Evolutionary conservation across 2,113 vertebrate genomes (phyloP), one percentile per base, ranked within the genome.

Genomic region (Dipodomys spectabilis): DNA sequence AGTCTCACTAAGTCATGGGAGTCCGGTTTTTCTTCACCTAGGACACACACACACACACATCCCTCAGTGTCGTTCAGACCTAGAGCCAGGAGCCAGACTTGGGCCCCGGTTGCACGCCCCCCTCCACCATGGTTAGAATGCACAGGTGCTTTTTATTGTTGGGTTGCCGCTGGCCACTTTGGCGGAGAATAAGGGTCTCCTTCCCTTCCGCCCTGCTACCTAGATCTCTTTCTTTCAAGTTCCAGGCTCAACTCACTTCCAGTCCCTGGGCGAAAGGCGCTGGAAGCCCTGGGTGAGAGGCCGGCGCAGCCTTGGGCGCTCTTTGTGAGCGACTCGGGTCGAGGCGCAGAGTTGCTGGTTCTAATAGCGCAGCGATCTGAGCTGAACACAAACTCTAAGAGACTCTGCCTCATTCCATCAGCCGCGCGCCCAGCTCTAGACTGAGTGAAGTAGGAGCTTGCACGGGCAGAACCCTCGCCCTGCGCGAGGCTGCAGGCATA

Each of bases 321-420:
- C 75, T 77, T 68, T 64, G 25, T 9, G 67, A 77, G 72, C 45
- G 45, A 73, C 32, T 91, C 67, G 67, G 12, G 69, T 68, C 19
- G 28, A 25, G 82, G 32, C 65, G 73, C 73, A 6, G 88, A 88
- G 88, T 83, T 73, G 90, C 5, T 49, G 20, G 64, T 68, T 86
- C 84, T 72, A 82, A 86, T 20, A 39, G 88, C 44, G 57, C 89
- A 22, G 80, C 32, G 15, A 64, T 79, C 93, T 30, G 88, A 88
- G 75, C 68, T 64, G 88, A 75, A 92, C 88, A 94, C 65, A 88
- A 95, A 95, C 95, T 97, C 96, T n/a, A n/a, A 39, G 0, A 64
- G 86, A 91, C 83, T 69, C 62, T 64, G 81, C 78, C 64, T 68
- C 88, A 81, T 44, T 82, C 77, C 77, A 74, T 69, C 65, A 11